Base-by-base conservation (phyloP, 1,140 invertebrate species). In the Aphidius gifuensis region DNA sequence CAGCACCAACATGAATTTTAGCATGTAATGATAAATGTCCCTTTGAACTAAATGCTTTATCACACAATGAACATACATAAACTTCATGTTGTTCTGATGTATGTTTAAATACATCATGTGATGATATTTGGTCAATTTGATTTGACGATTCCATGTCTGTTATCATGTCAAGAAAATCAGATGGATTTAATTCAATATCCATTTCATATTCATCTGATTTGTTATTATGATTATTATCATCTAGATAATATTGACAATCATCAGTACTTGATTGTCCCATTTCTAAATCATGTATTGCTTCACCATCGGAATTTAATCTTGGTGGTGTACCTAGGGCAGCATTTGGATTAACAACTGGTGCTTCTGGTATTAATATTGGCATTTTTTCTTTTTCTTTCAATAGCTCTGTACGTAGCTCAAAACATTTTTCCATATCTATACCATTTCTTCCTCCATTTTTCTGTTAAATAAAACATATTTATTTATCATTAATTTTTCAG, bases 21-120 rank as follows among this genome's bases (percentile, higher is more conserved):
- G 80, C 80, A 53, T 83, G 82, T 39, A 82, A 69, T 2, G 82
- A 81, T 32, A 83, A 62, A 58, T 83, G 82, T 42, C 81, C 81
- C 67, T 83, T 83, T 6, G 80, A 82, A 58, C 81, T 82, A 51
- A 83, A 83, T 5, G 80, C 80, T 62, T 83, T 82, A 60, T 79
- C 79, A 62, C 82, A 83, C 5, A 82, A 74, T 38, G 79, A 82
- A 60, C 82, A 83, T 5, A 82, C 77, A 48, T 80, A 83, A 11
- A 82, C 77, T 63, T 82, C 79, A 59, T 81, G 79, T 59, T 80
- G 79, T 45, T 81, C 78, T 38, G 72, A 74, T n/a, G 71, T 75
- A 23, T 77, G 78, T 61, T 79, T 74, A 32, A 75, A 73, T 6
- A 71, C 53, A 2, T 46, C 58, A 5, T 65, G 45, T 32, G 72